Evolutionary conservation across 2,113 vertebrate genomes (phyloP).

Genomic region (Pleuronectes platessa): DNA sequence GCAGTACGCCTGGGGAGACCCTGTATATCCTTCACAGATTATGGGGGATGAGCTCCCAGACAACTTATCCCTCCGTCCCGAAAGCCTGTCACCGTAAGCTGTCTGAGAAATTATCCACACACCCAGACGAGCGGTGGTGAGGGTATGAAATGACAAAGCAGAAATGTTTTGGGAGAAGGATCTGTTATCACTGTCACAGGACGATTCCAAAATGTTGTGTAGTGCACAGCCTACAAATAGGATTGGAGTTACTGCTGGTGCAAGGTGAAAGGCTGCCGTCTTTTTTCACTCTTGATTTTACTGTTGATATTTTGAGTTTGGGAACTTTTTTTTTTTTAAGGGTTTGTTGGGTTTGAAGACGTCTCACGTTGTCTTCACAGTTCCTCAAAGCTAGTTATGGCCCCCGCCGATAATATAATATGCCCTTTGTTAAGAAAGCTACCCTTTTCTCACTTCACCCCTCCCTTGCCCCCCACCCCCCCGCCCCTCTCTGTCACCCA

Average conservation of each 20-base stretch:
- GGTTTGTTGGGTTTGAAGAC: background rate
- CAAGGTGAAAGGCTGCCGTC: conserved; percentile 32
- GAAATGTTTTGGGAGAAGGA: conserved; percentile 70
- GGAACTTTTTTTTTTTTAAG: conserved; percentile 18
- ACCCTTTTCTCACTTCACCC: conserved; percentile 43
- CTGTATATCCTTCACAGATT: conserved; percentile 78
- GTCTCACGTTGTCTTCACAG: conserved; percentile 14
- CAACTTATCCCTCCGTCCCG: conserved; percentile 69
- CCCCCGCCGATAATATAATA: conserved; percentile 52
- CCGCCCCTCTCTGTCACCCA: conserved; percentile 48
- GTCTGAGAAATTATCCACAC: conserved; percentile 76
- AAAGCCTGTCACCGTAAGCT: conserved; percentile 67
- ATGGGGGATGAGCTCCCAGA: conserved; percentile 75
- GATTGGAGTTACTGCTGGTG: conserved; percentile 53
- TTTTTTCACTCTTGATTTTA: conserved; percentile 34
- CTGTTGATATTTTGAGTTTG: conserved; percentile 25
- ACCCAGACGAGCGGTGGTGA: conserved; percentile 62
- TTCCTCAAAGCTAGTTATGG: conserved; percentile 30
- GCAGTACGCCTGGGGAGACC: conserved; percentile 72
- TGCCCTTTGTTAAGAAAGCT: conserved; percentile 73
- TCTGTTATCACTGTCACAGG: conserved; percentile 65
- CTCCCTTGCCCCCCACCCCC: too few relatives aligned
- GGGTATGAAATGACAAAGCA: conserved; percentile 78
- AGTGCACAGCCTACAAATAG: conserved; percentile 63
- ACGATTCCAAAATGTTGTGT: conserved; percentile 49